phyloP scores from a whole-genome alignment of 2,888 invertebrate species.

The Gisinianus flammeolus region DNA sequence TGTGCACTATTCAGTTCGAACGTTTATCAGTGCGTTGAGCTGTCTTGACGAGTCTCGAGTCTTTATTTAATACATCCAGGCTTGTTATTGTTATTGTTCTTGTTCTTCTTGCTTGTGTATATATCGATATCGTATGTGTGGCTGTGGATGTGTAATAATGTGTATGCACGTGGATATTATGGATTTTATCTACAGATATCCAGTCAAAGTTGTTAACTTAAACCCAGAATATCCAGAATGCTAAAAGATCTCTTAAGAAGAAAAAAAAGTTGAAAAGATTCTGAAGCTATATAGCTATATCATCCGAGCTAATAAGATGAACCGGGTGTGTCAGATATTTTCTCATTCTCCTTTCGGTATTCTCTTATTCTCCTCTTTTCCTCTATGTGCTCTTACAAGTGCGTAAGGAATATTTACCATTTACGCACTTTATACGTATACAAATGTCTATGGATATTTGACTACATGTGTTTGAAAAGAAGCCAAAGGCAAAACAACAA shows the following conservation, averaged over 20 bases:
- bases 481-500: slow-evolving; percentile 13
- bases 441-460: not conserved
- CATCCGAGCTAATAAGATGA: slow-evolving; percentile 15
- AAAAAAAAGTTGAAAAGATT: not conserved
- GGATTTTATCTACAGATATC: too few relatives aligned
- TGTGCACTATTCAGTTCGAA: too few relatives aligned
- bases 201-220: not conserved
- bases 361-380: not conserved
- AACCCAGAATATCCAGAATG: not conserved
- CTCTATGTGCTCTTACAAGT: not conserved
- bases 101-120: too few relatives aligned
- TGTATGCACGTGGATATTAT: too few relatives aligned
- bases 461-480: not conserved
- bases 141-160: too few relatives aligned
- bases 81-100: too few relatives aligned
- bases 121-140: too few relatives aligned
- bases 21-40: too few relatives aligned
- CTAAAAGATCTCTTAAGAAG: not conserved
- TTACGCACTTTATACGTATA: not conserved
- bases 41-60: too few relatives aligned
- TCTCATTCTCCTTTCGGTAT: slow-evolving; percentile 1
- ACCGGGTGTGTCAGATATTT: slow-evolving; percentile 26
- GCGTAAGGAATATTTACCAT: not conserved
- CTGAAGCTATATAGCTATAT: not conserved
- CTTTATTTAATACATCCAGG: too few relatives aligned